Base-by-base conservation (phyloP, 2,113 vertebrate genomes). In the Eonycteris spelaea region DNA sequence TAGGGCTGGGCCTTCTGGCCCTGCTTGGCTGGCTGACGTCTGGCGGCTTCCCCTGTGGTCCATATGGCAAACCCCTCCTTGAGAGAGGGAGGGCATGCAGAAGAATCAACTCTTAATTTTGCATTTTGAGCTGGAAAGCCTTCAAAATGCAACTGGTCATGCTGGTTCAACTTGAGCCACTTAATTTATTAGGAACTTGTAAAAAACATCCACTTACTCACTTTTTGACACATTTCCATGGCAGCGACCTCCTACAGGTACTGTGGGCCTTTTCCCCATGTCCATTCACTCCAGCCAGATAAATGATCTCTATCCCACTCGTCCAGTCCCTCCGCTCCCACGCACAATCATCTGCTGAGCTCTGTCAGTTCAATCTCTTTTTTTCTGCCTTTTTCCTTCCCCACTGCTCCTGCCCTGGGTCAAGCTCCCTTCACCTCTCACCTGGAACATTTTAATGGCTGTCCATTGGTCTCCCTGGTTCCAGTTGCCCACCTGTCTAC, bases 11-110 rank as follows among this genome's bases (percentile, higher is more conserved):
- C 95, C 91, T 97, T 95, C 75, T 91, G 92, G 80, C 84, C 84
- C 71, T 43, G 30, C 24, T 9, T 33, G 95, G 86, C 78, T 94
- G 79, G 90, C 97, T 95, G 93, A 90, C 86, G 89, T 65, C 78
- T 87, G 71, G 89, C 94, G 92, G 94, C 96, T 98, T 98, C 91
- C 93, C 89, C 96, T 96, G 95, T 97, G 97, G 97, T 94, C 92
- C 93, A 95, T 90, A 96, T 96, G 96, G 84, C 94, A 96, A 94
- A 11, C 82, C 84, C 91, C n/a, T 95, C 92, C 15, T 30, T 86
- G 89, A 95, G 90, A 97, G 88, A 97, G 48, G 83, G 74, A 77
- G 74, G 65, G 24, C 53, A 55, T 40, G 21, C 38, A 94, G 95
- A 94, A 94, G 63, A 97, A 97, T 95, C 40, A 65, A 95, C 88